These are phyloP conservation scores for Anthopleura sola DNA, from an alignment of 64 coral and sea anemone species.

Conservation along the genomic window DNA sequence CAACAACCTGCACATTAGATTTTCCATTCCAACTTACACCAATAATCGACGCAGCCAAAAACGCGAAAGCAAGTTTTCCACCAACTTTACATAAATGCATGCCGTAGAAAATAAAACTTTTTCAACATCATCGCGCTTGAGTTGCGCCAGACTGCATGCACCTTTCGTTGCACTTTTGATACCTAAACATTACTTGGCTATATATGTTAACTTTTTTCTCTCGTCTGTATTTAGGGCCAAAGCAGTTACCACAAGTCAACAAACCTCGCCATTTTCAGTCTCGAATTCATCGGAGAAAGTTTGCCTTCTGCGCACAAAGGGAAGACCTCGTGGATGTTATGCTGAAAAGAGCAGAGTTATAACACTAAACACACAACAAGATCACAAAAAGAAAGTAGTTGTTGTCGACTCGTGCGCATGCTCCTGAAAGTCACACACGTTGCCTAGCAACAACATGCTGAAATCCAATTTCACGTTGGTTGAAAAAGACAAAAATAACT, in stretches of 20 bases:
- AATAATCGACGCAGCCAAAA: too few species aligned
- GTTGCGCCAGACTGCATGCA: too few species aligned
- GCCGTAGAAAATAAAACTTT: too few species aligned
- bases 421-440: not conserved
- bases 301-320: not conserved
- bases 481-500: not conserved
- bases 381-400: not conserved
- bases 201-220: not conserved
- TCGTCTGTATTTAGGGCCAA: not conserved
- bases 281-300: not conserved
- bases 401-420: slow-evolving; percentile 9
- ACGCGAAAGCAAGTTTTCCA: too few species aligned
- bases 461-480: not conserved
- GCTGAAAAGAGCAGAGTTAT: not conserved
- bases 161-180: too few species aligned
- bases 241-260: not conserved
- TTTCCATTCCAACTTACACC: too few species aligned
- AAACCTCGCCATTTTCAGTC: not conserved
- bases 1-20: too few species aligned
- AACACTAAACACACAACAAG: not conserved
- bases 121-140: too few species aligned
- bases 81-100: too few species aligned
- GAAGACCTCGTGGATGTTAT: not conserved
- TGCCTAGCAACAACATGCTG: not conserved
- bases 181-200: too few species aligned